Evolutionary conservation across 2,888 invertebrate species (phyloP).

Genomic region (Tetragnatha montana): DNA sequence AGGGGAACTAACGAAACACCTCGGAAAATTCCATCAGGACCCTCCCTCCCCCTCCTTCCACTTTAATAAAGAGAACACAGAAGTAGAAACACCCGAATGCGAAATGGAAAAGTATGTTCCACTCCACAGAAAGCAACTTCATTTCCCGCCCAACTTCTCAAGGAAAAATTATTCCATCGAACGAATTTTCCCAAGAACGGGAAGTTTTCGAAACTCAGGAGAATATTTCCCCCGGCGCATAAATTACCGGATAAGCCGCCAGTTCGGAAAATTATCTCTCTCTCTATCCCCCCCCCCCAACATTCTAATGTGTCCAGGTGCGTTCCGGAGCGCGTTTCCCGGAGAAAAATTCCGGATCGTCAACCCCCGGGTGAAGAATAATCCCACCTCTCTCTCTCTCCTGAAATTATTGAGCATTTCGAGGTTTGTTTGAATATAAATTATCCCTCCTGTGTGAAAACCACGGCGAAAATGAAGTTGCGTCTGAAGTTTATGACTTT

Average conservation of each 20-base stretch:
- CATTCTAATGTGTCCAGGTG: constrained; percentile 57
- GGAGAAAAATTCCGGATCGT: constrained; percentile 55
- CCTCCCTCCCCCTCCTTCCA: constrained; percentile 5
- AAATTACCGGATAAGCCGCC: constrained; percentile 65
- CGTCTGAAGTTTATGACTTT: constrained; percentile 29
- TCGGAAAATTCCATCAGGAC: constrained; percentile 45
- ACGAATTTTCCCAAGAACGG: constrained; percentile 14
- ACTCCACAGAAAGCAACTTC: constrained; percentile 38
- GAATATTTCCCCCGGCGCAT: constrained; percentile 43
- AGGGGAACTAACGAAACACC: constrained; percentile 35
- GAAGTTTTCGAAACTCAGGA: constrained; percentile 42
- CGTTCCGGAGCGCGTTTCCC: constrained; percentile 51
- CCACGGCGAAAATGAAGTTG: constrained; percentile 12
- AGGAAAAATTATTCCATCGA: constrained; percentile 64
- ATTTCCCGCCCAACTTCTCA: constrained; percentile 40
- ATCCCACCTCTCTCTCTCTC: neutral
- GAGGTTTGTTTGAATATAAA: constrained; percentile 21
- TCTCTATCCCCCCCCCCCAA: neutral
- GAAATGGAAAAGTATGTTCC: constrained; percentile 64
- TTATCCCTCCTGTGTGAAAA: constrained; percentile 3
- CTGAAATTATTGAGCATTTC: constrained; percentile 43
- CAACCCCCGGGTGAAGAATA: constrained; percentile 50
- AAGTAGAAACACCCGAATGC: constrained; percentile 58
- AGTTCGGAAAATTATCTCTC: constrained; percentile 68
- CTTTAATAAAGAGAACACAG: constrained; percentile 64